Conservation (phyloP, 2,113 vertebrate species). For the Xiphophorus hellerii region DNA sequence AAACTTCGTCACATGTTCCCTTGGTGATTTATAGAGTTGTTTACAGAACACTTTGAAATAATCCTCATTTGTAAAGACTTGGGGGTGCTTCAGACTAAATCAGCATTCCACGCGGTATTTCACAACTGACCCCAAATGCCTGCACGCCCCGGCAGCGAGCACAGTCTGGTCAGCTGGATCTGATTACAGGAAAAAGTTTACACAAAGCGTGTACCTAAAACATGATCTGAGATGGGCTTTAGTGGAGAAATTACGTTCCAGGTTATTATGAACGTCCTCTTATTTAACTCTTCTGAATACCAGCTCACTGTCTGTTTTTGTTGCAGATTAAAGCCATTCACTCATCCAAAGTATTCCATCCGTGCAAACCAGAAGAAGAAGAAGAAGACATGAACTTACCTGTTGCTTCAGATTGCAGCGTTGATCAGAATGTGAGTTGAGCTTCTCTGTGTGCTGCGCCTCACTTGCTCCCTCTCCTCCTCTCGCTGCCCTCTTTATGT, state of each 20-base stretch:
- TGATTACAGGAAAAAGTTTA: conserved; percentile 47
- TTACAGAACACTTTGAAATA: conserved; percentile 2
- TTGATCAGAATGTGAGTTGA: not conserved
- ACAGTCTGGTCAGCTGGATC: conserved; percentile 44
- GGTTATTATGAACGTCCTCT: conserved; percentile 18
- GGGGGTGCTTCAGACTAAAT: conserved; percentile 26
- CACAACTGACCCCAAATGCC: conserved; percentile 58
- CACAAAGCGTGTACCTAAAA: conserved; percentile 17
- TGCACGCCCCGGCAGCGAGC: conserved; percentile 44
- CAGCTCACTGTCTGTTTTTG: conserved; percentile 6
- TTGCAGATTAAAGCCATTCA: not conserved
- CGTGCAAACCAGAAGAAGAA: not conserved
- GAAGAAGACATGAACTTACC: conserved; percentile 43
- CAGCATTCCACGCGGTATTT: conserved; percentile 63
- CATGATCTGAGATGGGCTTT: not conserved
- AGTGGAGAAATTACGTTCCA: not conserved
- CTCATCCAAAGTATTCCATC: not conserved
- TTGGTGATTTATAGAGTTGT: conserved; percentile 12
- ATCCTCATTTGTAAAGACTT: conserved; percentile 30
- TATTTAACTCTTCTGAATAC: not conserved
- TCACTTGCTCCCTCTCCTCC: conserved; percentile 45
- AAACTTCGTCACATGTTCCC: not conserved
- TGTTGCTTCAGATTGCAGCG: conserved; percentile 19
- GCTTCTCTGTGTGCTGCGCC: conserved; percentile 18
- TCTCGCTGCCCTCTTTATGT: conserved; percentile 43